phyloP scores from a whole-genome alignment of 2,888 invertebrate species.

The Agonopterix subpropinquella region DNA sequence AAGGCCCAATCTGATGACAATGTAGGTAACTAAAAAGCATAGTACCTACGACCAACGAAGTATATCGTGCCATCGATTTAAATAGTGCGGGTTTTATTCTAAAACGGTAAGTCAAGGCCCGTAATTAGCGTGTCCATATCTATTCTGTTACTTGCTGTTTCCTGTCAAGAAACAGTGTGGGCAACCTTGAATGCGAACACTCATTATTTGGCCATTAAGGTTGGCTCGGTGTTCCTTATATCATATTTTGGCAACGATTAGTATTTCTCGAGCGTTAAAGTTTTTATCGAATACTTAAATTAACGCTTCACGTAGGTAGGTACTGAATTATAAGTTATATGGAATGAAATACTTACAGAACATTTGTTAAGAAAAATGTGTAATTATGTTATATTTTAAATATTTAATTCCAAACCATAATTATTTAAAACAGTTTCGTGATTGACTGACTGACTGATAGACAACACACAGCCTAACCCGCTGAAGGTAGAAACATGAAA shows the following conservation, averaged over 20 bases:
- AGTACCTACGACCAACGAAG: too few relatives aligned
- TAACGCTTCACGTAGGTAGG: neutral
- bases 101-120: conserved; percentile 71
- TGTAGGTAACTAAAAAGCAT: too few relatives aligned
- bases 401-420: too few relatives aligned
- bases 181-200: conserved; percentile 60
- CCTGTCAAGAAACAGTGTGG: conserved; percentile 57
- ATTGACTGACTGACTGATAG: too few relatives aligned
- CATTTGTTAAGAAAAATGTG: too few relatives aligned
- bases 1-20: too few relatives aligned
- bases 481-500: too few relatives aligned
- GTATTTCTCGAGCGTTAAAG: conserved; percentile 24
- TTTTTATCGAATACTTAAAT: conserved; percentile 14
- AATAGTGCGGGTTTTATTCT: conserved; percentile 61
- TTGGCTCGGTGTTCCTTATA: conserved; percentile 47
- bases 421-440: too few relatives aligned
- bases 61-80: conserved; percentile 28
- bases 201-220: conserved; percentile 67
- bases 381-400: too few relatives aligned
- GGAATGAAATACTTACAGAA: too few relatives aligned
- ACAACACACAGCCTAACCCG: too few relatives aligned
- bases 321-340: neutral
- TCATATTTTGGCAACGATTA: conserved; percentile 49
- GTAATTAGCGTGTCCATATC: conserved; percentile 68
- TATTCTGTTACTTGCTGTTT: conserved; percentile 63